phyloP scores from a whole-genome alignment of 2,797 vertebrate genomes.

The Pipistrellus pygmaeus region DNA sequence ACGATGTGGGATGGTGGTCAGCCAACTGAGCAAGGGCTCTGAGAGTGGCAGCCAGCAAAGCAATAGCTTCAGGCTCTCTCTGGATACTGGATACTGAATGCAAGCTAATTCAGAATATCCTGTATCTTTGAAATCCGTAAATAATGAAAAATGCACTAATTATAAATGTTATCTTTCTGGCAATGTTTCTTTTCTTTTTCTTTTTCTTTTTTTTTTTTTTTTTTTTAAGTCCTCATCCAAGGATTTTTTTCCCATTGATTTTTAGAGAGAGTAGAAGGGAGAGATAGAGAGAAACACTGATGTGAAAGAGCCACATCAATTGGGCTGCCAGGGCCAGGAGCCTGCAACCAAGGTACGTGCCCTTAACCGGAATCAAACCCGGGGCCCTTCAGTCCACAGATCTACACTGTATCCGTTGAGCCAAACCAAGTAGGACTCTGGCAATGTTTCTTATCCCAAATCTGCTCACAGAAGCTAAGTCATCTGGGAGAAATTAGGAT shows the following conservation, averaged over 20 bases:
- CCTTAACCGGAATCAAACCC: too few species aligned
- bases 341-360: too few species aligned
- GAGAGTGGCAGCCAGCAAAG: not conserved
- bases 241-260: too few species aligned
- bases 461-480: slow-evolving; percentile 29
- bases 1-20: too few species aligned
- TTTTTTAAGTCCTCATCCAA: too few species aligned
- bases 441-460: slow-evolving; percentile 29
- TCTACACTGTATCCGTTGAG: too few species aligned
- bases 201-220: too few species aligned
- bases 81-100: not conserved
- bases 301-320: too few species aligned
- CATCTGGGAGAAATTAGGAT: slow-evolving; percentile 47
- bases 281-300: too few species aligned
- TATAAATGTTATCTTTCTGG: slow-evolving; percentile 46
- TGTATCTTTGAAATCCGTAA: slow-evolving; percentile 28
- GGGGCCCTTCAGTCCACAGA: too few species aligned
- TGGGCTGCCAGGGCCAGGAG: too few species aligned
- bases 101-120: not conserved
- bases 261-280: too few species aligned
- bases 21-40: not conserved
- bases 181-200: slow-evolving; percentile 37
- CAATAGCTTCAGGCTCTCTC: not conserved
- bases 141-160: not conserved
- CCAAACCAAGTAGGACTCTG: not conserved